A percentile compares a stretch with the other conserved stretches of the same genome.
These are phyloP conservation scores for Eupeodes luniger DNA, from an alignment of 2,888 invertebrate genomes.

Conservation along the genomic window DNA sequence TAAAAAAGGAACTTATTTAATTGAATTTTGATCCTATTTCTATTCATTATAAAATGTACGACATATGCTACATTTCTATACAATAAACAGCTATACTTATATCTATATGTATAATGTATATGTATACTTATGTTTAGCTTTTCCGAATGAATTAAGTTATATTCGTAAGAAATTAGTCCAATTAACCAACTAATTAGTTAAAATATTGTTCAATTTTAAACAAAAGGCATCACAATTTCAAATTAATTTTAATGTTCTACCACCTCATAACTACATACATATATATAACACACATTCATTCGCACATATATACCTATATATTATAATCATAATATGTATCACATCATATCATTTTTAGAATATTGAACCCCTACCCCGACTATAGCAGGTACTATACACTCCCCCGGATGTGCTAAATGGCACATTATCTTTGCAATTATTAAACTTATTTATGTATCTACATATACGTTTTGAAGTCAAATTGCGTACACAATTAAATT, in stretches of 20 bases:
- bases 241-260: background rate
- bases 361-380: background rate
- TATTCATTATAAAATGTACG: no score
- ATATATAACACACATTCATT: no score
- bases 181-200: conserved; percentile 17
- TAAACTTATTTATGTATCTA: conserved; percentile 10
- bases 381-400: no score
- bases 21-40: no score
- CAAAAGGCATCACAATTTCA: conserved; percentile 6
- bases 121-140: background rate
- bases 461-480: conserved; percentile 35
- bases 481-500: conserved; percentile 46
- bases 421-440: conserved; percentile 41
- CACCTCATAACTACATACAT: background rate
- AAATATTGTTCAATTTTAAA: background rate
- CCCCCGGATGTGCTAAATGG: conserved; percentile 34
- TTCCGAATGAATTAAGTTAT: background rate
- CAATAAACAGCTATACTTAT: no score
- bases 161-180: background rate
- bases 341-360: background rate
- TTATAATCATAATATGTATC: background rate
- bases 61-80: no score
- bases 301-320: background rate
- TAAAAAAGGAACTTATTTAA: no score
- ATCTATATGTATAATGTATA: no score